Conservation (phyloP, 2,797 vertebrate genomes). For the Melanotaenia maccullochi region DNA sequence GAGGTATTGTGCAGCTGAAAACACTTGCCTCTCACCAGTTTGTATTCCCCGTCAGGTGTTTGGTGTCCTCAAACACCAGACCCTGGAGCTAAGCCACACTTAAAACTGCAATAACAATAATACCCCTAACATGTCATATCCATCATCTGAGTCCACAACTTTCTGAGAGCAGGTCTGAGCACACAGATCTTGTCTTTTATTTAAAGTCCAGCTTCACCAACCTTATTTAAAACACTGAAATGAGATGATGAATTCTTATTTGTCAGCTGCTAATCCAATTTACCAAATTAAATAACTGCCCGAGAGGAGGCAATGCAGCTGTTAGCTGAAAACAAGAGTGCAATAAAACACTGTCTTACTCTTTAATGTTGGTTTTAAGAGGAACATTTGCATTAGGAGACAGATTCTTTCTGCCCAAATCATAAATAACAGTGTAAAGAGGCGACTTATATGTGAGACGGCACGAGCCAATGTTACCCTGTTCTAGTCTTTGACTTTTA, state of each 20-base stretch:
- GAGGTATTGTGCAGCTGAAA: conserved; percentile 33
- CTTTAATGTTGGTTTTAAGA: conserved; percentile 70
- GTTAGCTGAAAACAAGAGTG: conserved; percentile 34
- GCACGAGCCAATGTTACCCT: conserved; percentile 32
- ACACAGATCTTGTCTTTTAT: conserved; percentile 19
- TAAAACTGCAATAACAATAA: conserved; percentile 66
- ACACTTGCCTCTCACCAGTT: conserved; percentile 56
- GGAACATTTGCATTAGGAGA: conserved; percentile 64
- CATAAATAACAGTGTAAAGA: conserved; percentile 68
- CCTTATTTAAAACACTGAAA: conserved; percentile 24
- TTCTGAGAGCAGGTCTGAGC: conserved; percentile 29
- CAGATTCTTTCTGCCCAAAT: conserved; percentile 42
- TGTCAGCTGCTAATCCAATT: conserved; percentile 54
- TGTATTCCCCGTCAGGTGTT: conserved; percentile 42
- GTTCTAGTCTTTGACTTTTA: conserved; percentile 52
- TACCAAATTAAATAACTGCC: conserved; percentile 55
- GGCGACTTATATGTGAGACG: conserved; percentile 37
- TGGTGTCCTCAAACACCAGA: conserved; percentile 49
- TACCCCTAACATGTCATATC: conserved; percentile 36
- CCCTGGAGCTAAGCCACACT: conserved; percentile 56
- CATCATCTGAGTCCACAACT: conserved; percentile 36
- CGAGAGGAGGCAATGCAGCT: conserved; percentile 37
- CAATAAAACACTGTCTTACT: conserved; percentile 61
- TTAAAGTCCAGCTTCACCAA: conserved; percentile 25
- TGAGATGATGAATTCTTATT: conserved; percentile 56